These are phyloP conservation scores for Rhineura floridana DNA, from an alignment of 2,113 vertebrate species.

Conservation along the genomic window DNA sequence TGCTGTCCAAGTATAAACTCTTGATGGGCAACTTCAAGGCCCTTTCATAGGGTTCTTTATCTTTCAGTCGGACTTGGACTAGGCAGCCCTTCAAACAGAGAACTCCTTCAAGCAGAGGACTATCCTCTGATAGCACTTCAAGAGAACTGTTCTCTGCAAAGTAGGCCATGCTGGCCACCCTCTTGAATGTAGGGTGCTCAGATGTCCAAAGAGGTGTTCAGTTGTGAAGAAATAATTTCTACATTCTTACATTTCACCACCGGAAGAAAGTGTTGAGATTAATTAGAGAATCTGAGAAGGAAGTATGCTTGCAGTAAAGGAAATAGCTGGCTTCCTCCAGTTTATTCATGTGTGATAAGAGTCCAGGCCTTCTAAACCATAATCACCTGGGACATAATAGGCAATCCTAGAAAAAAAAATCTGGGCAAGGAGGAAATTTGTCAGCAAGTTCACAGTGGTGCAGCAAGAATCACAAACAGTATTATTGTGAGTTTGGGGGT, in stretches of 20 bases:
- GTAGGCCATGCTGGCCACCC: no score
- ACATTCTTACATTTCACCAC: neutral
- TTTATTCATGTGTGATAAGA: neutral
- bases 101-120: no score
- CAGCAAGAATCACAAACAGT: neutral
- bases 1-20: no score
- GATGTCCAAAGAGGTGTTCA: no score
- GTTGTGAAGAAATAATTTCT: slow-evolving; percentile 28
- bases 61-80: no score
- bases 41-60: no score
- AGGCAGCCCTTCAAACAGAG: no score
- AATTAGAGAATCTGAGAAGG: neutral
- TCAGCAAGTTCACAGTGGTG: neutral
- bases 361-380: neutral
- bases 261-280: neutral
- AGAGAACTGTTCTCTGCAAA: no score
- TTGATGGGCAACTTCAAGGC: no score
- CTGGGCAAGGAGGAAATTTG: neutral
- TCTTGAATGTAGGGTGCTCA: no score
- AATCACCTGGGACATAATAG: neutral
- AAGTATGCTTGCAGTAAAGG: neutral
- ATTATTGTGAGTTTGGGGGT: no score
- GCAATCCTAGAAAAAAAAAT: neutral
- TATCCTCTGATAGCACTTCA: no score
- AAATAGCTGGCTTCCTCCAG: slow-evolving; percentile 4